Evolutionary conservation across 1,140 invertebrate genomes (phyloP).

Genomic region (Sitophilus oryzae): DNA sequence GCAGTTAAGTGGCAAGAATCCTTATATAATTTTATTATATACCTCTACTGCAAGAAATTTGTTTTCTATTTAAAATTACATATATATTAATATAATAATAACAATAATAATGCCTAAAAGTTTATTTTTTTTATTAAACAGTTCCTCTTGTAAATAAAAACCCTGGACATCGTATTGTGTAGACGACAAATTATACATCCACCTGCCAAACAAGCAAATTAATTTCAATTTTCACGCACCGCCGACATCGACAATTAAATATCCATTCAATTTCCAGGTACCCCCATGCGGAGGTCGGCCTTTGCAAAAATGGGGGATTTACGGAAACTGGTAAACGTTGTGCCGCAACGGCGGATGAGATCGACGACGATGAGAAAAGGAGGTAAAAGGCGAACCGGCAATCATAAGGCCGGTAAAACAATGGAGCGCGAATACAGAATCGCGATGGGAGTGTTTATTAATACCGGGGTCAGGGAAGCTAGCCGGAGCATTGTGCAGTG

Average conservation of each 20-base stretch:
- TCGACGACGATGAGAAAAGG: no score
- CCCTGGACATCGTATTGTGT: no score
- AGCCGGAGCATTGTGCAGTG: constrained; percentile 7
- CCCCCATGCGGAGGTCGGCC: constrained; percentile 4
- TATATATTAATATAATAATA: no score
- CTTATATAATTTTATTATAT: no score
- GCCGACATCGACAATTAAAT: neutral
- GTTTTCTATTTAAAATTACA: no score
- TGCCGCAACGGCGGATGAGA: no score
- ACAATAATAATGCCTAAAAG: no score
- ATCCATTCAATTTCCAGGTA: constrained; percentile 4
- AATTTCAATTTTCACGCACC: neutral
- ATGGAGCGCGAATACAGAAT: constrained; percentile 29
- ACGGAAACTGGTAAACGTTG: constrained; percentile 14
- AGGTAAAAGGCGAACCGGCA: constrained; percentile 13
- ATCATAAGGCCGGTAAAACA: constrained; percentile 23
- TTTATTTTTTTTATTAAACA: no score
- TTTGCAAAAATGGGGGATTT: constrained; percentile 13
- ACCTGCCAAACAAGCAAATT: neutral
- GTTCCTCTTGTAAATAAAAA: no score
- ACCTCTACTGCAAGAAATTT: no score
- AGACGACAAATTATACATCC: no score
- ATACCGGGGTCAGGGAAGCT: constrained; percentile 36
- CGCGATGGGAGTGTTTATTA: constrained; percentile 38
- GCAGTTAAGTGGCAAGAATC: no score